Conservation (phyloP, 2,888 invertebrate species). For the Rugalucina vietnamica region DNA sequence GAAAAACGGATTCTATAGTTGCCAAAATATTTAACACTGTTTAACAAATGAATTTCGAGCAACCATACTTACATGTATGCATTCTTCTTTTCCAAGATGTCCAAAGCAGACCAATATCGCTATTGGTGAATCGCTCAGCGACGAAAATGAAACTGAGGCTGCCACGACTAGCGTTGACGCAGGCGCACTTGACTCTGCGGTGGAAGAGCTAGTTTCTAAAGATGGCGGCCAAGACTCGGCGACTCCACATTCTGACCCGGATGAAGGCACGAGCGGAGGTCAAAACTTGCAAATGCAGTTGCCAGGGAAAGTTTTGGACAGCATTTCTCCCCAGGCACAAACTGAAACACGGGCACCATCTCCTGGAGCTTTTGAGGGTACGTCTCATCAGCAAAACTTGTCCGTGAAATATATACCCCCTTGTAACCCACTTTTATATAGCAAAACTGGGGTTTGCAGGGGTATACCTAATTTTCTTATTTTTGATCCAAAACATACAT, state of each 20-base stretch:
- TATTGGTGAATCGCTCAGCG: neutral
- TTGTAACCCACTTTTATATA: too few relatives aligned
- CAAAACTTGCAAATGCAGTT: neutral
- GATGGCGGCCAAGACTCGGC: neutral
- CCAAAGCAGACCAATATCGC: slow-evolving; percentile 5
- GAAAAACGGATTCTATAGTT: too few relatives aligned
- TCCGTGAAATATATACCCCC: too few relatives aligned
- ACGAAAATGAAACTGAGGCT: neutral
- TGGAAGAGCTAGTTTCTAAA: neutral
- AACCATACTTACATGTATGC: too few relatives aligned
- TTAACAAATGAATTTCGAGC: too few relatives aligned
- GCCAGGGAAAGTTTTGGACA: neutral
- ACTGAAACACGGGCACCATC: neutral
- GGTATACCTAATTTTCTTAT: too few relatives aligned
- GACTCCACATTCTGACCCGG: neutral
- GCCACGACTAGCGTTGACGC: neutral
- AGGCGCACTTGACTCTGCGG: neutral
- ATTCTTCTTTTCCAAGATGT: neutral
- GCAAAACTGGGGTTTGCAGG: too few relatives aligned
- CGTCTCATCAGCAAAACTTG: neutral
- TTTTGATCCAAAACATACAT: too few relatives aligned
- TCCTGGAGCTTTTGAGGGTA: neutral
- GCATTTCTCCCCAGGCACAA: neutral
- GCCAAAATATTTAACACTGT: too few relatives aligned
- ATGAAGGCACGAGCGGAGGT: neutral